Percentiles rank a stretch among this genome's conserved stretches.
These are phyloP conservation scores for Callyntrura guangdongensis DNA, from an alignment of 2,888 invertebrate species.

Conservation along the genomic window DNA sequence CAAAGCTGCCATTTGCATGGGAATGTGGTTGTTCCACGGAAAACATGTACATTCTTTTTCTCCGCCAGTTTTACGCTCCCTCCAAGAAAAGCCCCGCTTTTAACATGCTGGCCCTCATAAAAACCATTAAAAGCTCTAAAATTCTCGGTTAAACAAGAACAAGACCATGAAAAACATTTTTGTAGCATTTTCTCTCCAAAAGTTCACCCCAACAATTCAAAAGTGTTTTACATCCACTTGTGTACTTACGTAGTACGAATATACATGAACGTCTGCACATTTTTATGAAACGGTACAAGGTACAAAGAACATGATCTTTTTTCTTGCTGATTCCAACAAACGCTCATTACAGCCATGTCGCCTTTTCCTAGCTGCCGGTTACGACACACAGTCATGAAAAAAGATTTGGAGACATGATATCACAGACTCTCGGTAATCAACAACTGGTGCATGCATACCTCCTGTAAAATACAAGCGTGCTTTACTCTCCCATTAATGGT, in stretches of 20 bases:
- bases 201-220: not conserved
- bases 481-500: not conserved
- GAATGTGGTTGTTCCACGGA: slow-evolving; percentile 26
- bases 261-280: not conserved
- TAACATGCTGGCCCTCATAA: slow-evolving; percentile 10
- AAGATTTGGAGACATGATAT: slow-evolving; percentile 69
- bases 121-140: slow-evolving; percentile 25
- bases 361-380: slow-evolving; percentile 55
- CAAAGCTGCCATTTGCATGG: slow-evolving; percentile 33
- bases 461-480: slow-evolving; percentile 8
- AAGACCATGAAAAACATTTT: slow-evolving; percentile 22
- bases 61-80: not conserved
- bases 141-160: not conserved
- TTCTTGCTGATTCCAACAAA: not conserved
- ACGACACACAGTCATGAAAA: slow-evolving; percentile 53
- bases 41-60: not conserved
- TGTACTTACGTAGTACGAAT: no score
- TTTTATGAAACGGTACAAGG: not conserved
- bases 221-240: no score
- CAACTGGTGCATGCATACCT: slow-evolving; percentile 14
- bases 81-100: slow-evolving; percentile 1
- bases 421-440: slow-evolving; percentile 49
- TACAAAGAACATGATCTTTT: slow-evolving; percentile 15
- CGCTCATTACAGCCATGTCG: slow-evolving; percentile 20
- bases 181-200: slow-evolving; percentile 27